Base-by-base conservation (phyloP, 2,113 vertebrate genomes). In the Bolborhynchus lineola region DNA sequence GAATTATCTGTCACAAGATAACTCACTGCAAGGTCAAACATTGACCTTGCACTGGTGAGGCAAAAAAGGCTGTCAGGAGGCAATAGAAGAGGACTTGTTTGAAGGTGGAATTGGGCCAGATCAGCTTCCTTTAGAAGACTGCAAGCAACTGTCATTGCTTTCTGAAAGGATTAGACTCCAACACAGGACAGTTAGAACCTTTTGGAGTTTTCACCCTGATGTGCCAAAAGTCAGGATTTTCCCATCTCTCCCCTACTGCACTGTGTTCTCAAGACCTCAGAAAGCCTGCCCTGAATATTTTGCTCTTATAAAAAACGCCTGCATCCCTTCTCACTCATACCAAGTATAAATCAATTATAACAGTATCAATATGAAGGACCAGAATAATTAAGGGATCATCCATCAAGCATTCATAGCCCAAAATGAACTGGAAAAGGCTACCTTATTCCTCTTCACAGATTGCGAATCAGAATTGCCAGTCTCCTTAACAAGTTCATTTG, bases 111-210 rank as follows among this genome's bases (percentile, higher is more conserved):
- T 9, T 39, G 72, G 74, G 88, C 92, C 94, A 96, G 75, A 93
- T 82, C 60, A 92, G 78, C 76, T 97, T 95, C 93, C 83, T 95
- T 92, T 76, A 67, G 95, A 94, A 90, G 76, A 82, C 82, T 92
- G 82, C 92, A 86, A 92, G 70, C 62, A 95, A 95, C 74, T 86
- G 69, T 81, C 44, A 1, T 16, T 83, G 77, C 85, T 84, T 76
- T 86, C 83, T 88, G 63, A 95, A 86, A 94, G 71, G 65, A 93
- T 72, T 46, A 90, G 59, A 52, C 81, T 82, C 71, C 68, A 71
- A 80, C 41, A 82, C 39, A 67, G 63, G 52, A 62, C 50, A 93
- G 68, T 57, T 42, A 79, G 72, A 88, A 93, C 15, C 60, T 90
- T 92, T 46, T 9, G 44, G 72, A 42, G 18, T 55, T 75, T 69